Conservation (phyloP, 2,888 invertebrate species). For the Dynastes hyllus region DNA sequence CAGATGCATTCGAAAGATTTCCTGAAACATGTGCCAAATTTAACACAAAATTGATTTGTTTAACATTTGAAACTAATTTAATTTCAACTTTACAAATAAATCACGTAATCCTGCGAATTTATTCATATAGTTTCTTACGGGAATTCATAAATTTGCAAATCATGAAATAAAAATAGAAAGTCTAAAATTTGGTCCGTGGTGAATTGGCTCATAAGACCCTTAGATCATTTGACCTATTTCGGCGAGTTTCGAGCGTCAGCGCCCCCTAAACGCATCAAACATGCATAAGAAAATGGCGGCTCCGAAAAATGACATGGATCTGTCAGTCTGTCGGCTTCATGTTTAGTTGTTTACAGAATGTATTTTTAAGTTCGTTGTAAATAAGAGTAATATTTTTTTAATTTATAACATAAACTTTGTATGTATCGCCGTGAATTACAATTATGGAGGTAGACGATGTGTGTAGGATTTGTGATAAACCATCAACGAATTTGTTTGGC, state of each 20-base stretch:
- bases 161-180: too few species aligned
- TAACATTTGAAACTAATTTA: too few species aligned
- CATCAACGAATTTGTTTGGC: conserved; percentile 64
- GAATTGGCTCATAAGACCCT: background rate
- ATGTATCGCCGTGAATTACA: conserved; percentile 40
- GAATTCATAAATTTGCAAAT: too few species aligned
- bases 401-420: conserved; percentile 29
- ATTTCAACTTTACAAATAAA: too few species aligned
- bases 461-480: conserved; percentile 68
- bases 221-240: background rate
- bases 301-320: conserved; percentile 59
- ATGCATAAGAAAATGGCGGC: conserved; percentile 62
- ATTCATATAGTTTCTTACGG: too few species aligned
- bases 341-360: conserved; percentile 54
- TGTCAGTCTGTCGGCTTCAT: conserved; percentile 63
- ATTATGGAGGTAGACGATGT: conserved; percentile 58
- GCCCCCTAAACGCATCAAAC: conserved; percentile 40
- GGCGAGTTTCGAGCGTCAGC: conserved; percentile 2
- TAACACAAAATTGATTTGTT: too few species aligned
- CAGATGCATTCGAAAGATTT: too few species aligned
- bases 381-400: conserved; percentile 40
- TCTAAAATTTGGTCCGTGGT: too few species aligned
- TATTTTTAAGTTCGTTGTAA: conserved; percentile 43
- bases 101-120: too few species aligned
- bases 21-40: too few species aligned